Evolutionary conservation across 64 coral and sea anemone genomes (phyloP).

Genomic region (Montipora foliosa): DNA sequence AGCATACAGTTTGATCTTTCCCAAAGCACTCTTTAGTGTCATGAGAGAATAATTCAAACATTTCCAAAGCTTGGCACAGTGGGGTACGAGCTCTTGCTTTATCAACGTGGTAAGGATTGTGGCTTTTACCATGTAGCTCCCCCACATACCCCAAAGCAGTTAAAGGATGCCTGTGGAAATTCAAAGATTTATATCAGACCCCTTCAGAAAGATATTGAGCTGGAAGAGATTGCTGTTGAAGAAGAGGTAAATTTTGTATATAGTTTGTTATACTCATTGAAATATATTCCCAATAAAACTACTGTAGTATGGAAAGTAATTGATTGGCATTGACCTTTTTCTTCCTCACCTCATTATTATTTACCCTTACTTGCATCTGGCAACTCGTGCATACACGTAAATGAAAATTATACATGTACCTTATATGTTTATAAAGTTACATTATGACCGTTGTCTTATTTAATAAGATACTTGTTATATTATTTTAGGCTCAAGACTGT

Average conservation of each 20-base stretch:
- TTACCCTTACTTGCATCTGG: slow-evolving; percentile 18
- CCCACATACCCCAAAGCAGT: slow-evolving; percentile 23
- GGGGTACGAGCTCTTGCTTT: slow-evolving; percentile 4
- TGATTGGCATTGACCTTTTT: slow-evolving; percentile 23
- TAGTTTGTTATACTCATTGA: too few species aligned
- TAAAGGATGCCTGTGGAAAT: slow-evolving; percentile 48
- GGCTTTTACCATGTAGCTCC: slow-evolving; percentile 34
- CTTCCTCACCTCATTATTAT: slow-evolving; percentile 23
- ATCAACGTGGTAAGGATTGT: slow-evolving; percentile 40
- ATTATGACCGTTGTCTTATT: slow-evolving; percentile 23
- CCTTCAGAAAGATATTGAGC: slow-evolving; percentile 31
- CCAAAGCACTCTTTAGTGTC: slow-evolving; percentile 6
- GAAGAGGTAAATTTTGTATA: neutral
- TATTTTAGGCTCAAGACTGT: slow-evolving; percentile 19
- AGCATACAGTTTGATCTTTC: slow-evolving; percentile 7
- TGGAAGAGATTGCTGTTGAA: neutral
- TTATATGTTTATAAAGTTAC: slow-evolving; percentile 16
- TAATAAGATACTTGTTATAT: slow-evolving; percentile 21
- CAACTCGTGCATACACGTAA: slow-evolving; percentile 14
- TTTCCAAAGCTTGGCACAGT: slow-evolving; percentile 9
- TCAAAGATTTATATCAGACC: slow-evolving; percentile 38
- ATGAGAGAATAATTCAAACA: slow-evolving; percentile 3
- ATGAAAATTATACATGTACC: slow-evolving; percentile 24
- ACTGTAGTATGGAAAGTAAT: slow-evolving; percentile 19
- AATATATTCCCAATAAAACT: slow-evolving; percentile 10